A percentile compares a stretch with the other conserved stretches of the same genome.
Conservation (phyloP, 2,888 invertebrate genomes). For the Bellardia pandia region DNA sequence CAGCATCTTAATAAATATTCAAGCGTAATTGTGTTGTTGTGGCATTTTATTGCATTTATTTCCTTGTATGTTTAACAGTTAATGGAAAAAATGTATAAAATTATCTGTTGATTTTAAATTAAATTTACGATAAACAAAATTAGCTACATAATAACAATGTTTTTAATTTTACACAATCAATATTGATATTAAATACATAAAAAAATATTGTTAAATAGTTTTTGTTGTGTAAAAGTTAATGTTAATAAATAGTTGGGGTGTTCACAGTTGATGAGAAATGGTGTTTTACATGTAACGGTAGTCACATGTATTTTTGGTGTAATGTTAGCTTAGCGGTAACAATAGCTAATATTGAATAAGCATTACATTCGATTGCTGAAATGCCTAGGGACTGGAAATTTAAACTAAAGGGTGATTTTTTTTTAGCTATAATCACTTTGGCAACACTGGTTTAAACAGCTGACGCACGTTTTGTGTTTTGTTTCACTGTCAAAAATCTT, state of each 20-base stretch:
- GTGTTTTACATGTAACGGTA: no score
- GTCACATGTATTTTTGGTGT: no score
- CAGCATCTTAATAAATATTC: constrained; percentile 4
- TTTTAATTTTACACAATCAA: constrained; percentile 30
- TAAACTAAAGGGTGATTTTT: no score
- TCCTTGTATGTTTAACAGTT: constrained; percentile 15
- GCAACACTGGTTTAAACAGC: no score
- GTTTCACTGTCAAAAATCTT: no score
- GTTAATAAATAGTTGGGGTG: no score
- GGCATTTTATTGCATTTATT: constrained; percentile 26
- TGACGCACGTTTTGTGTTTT: no score
- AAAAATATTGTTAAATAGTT: not conserved
- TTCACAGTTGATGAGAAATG: constrained; percentile 1
- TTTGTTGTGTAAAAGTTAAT: constrained; percentile 15
- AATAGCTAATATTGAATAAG: no score
- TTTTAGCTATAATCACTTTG: no score
- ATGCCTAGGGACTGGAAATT: no score
- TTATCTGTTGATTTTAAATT: constrained; percentile 28
- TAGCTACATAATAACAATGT: constrained; percentile 12
- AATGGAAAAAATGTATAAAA: constrained; percentile 41
- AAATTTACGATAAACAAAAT: constrained; percentile 23
- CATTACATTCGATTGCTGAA: no score
- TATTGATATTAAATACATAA: constrained; percentile 24
- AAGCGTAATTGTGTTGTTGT: not conserved
- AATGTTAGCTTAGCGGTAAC: no score